A percentile compares a stretch with the other conserved stretches of the same genome.
Conservation (phyloP, 1,140 invertebrate species). For the Copidosoma floridanum region DNA sequence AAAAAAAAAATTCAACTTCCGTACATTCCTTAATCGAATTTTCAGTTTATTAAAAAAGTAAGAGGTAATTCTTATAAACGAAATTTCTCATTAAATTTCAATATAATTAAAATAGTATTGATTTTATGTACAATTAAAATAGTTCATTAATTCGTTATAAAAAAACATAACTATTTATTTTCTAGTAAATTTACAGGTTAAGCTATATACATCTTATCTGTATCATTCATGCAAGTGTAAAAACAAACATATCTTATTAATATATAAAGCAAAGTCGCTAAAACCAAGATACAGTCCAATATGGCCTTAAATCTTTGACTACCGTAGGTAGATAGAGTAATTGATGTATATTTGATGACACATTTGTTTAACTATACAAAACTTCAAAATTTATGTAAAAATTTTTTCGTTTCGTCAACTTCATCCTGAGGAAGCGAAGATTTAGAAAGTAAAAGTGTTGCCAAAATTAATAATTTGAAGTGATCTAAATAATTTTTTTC, state of each 20-base stretch:
- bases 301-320: not conserved
- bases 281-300: not conserved
- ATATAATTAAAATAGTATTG: no score
- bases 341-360: not conserved
- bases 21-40: no score
- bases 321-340: not conserved
- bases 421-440: not conserved
- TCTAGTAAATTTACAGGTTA: not conserved
- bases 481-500: slow-evolving; percentile 15
- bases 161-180: not conserved
- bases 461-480: slow-evolving; percentile 15
- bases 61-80: no score
- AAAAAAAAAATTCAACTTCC: no score
- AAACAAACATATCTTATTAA: no score
- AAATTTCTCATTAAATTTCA: no score
- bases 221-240: no score
- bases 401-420: not conserved
- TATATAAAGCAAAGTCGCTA: no score
- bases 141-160: not conserved
- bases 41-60: no score
- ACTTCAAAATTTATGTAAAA: not conserved
- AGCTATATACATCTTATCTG: not conserved
- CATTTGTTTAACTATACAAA: not conserved
- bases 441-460: slow-evolving; percentile 12
- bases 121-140: no score